Conservation (phyloP, 2,888 invertebrate genomes). For the Diaprepes abbreviatus region DNA sequence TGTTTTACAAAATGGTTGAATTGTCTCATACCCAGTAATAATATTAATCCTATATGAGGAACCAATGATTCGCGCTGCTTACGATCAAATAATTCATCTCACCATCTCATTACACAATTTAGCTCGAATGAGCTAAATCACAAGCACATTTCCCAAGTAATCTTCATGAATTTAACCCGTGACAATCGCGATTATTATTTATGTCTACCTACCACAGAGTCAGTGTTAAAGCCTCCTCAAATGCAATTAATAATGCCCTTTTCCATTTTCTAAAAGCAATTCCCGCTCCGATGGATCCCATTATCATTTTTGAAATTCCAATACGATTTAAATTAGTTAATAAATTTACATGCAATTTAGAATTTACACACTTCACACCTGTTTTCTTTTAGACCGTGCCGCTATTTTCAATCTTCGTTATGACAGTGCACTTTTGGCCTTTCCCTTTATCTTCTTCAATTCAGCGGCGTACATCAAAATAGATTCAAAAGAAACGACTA, state of each 20-base stretch:
- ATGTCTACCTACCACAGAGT: constrained; percentile 50
- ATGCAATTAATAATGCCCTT: constrained; percentile 49
- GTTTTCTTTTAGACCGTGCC: constrained; percentile 50
- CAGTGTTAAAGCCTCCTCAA: constrained; percentile 39
- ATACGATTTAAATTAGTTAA: constrained; percentile 53
- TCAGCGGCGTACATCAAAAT: constrained; percentile 31
- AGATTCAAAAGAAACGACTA: not conserved
- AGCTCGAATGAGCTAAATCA: constrained; percentile 11
- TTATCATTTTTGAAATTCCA: constrained; percentile 53
- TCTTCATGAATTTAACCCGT: constrained; percentile 48
- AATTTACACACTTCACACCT: constrained; percentile 54
- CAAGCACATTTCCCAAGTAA: constrained; percentile 27
- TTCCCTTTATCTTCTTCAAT: constrained; percentile 40
- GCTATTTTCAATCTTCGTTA: constrained; percentile 51
- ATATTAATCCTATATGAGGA: no score
- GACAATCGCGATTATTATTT: constrained; percentile 49
- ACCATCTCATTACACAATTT: constrained; percentile 30
- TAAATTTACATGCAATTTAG: constrained; percentile 53
- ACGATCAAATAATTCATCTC: constrained; percentile 35
- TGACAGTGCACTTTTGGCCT: constrained; percentile 50
- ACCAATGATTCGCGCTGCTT: constrained; percentile 16
- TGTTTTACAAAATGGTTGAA: no score
- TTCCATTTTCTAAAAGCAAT: constrained; percentile 51
- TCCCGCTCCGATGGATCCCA: constrained; percentile 48
- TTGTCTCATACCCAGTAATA: no score